Base-by-base conservation (phyloP, 2,888 invertebrate genomes). In the Ormyrus thymus region DNA sequence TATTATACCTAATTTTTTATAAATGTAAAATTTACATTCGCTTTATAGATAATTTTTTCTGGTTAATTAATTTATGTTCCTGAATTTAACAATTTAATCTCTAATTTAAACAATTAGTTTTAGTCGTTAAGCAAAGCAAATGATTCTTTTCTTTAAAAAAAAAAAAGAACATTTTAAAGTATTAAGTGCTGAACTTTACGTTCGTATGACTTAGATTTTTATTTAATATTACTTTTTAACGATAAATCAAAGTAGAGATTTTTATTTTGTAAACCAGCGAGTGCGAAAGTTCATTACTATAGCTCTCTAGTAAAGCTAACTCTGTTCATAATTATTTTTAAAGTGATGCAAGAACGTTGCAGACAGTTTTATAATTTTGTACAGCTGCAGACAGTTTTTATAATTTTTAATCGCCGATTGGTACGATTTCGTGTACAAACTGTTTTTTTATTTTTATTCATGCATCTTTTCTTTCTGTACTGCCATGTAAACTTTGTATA, bases 401-500 rank as follows among this genome's bases (percentile, higher is more conserved):
- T 59, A 51, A 61, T 15, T 61, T 66, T 77, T n/a, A 66, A 72
- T 72, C 58, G 15, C 11, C 58, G 62, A 56, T 68, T 65, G 59
- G 72, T 66, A 59, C 11, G 66, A 6, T 73, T 72, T 78, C 48
- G 6, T 79, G 79, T 79, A 79, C 61, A 79, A 68, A 68, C 45
- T 64, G 7, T 15, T 64, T 10, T 10, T 79, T 56, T 70, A 65
- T 48, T 59, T 64, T 81, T 66, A 61, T 73, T 68, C 43, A 13
- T 11, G 55, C 53, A 70, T 1, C 45, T 79, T 82, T 76, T 78
- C 83, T 68, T 81, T 84, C 83, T 85, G 82, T 82, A 83, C 79
- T 81, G 82, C 80, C 84, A 79, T 87, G 86, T 87, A 87, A 86
- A 86, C 85, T 84, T 86, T 87, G 87, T 87, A 87, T 83, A 87